Percentiles rank a stretch among this genome's conserved stretches.
Evolutionary conservation across 2,797 vertebrate genomes (phyloP).

Genomic region (Epinephelus coioides): DNA sequence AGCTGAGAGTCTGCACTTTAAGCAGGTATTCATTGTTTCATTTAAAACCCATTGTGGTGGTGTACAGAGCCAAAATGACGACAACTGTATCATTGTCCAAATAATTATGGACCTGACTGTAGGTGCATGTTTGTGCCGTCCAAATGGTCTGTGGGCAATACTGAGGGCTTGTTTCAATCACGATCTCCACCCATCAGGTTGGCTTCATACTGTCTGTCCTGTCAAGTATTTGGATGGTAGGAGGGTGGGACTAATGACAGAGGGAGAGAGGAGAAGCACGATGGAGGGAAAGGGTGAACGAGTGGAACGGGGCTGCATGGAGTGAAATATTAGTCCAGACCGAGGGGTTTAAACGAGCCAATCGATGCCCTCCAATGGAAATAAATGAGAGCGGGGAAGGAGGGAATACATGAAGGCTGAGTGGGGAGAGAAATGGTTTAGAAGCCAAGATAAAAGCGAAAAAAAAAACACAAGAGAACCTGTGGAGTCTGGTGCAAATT

Average conservation of each 20-base stretch:
- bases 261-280: constrained; percentile 53
- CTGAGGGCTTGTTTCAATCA: constrained; percentile 40
- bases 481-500: constrained; percentile 17
- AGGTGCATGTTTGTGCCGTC: constrained; percentile 9
- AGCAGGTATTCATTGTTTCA: too few relatives aligned
- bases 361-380: constrained; percentile 79
- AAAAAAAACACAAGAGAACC: constrained; percentile 42
- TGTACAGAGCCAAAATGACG: too few relatives aligned
- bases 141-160: constrained; percentile 43
- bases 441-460: constrained; percentile 8
- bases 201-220: constrained; percentile 44
- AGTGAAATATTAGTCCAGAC: constrained; percentile 77
- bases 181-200: constrained; percentile 35
- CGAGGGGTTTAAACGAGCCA: constrained; percentile 69
- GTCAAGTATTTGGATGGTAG: constrained; percentile 50
- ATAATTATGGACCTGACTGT: too few relatives aligned
- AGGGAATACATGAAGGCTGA: constrained; percentile 61
- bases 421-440: constrained; percentile 37
- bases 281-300: constrained; percentile 33
- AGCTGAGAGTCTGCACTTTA: too few relatives aligned
- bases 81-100: too few relatives aligned
- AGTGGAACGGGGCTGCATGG: constrained; percentile 40
- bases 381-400: constrained; percentile 77
- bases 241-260: constrained; percentile 61
- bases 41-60: too few relatives aligned